Conservation (phyloP, 30 jellyfish, hydroid and myxozoan genomes). For the Hydra vulgaris region DNA sequence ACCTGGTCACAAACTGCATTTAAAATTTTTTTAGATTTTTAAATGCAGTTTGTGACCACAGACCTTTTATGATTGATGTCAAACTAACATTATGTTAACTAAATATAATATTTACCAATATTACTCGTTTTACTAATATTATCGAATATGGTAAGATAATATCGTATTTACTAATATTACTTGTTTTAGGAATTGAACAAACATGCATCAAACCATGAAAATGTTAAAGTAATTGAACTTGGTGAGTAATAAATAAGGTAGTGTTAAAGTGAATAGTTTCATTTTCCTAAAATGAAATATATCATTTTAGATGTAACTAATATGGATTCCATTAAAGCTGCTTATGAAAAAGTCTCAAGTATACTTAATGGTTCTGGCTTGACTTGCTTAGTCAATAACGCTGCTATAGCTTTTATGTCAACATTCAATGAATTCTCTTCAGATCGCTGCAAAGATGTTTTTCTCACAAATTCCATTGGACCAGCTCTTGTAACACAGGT, state of each 20-base stretch:
- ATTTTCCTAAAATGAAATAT: too few species aligned
- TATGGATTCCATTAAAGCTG: conserved; percentile 33
- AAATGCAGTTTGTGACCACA: too few species aligned
- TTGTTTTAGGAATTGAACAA: conserved; percentile 20
- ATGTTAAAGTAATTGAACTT: neutral
- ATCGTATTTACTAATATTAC: too few species aligned
- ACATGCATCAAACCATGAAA: neutral
- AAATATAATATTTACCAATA: too few species aligned
- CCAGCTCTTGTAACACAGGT: conserved; percentile 72
- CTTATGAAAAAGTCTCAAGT: conserved; percentile 28
- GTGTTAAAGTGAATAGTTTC: too few species aligned
- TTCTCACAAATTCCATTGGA: conserved; percentile 45
- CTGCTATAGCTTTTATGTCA: conserved; percentile 42
- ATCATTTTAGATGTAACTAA: conserved; percentile 69
- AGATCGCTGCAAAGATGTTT: conserved; percentile 26
- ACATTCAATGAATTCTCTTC: neutral
- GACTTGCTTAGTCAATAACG: conserved; percentile 55
- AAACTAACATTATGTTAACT: too few species aligned
- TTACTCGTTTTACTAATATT: too few species aligned
- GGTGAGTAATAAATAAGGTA: neutral
- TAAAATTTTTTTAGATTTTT: too few species aligned
- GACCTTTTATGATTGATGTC: too few species aligned
- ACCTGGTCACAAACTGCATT: too few species aligned
- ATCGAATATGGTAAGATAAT: too few species aligned
- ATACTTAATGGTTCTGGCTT: conserved; percentile 47